A percentile compares a stretch with the other conserved stretches of the same genome.
Evolutionary conservation across 2,797 vertebrate species (phyloP).

Genomic region (Parauchenoglanis punctatus): DNA sequence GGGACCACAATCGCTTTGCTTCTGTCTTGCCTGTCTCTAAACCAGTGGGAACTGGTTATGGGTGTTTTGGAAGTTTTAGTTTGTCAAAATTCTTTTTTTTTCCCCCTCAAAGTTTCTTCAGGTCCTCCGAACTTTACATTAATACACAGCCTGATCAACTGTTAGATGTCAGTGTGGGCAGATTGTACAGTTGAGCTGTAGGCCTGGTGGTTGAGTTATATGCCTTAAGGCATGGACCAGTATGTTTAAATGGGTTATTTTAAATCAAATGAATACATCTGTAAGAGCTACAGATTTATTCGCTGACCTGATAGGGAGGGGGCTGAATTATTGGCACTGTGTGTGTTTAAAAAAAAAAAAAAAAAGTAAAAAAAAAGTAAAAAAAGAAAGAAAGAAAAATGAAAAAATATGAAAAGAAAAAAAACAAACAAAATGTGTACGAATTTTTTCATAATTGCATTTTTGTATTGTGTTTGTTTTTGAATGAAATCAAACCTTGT

Average conservation of each 20-base stretch:
- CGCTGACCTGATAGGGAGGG: constrained; percentile 18
- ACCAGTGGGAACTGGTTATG: constrained; percentile 43
- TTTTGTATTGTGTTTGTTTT: constrained; percentile 49
- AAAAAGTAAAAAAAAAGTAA: constrained; percentile 13
- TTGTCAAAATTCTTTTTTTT: constrained; percentile 19
- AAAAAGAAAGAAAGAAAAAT: constrained; percentile 30
- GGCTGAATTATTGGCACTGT: constrained; percentile 59
- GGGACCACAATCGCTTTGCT: constrained; percentile 50
- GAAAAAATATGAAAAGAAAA: constrained; percentile 22
- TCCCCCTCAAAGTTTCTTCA: constrained; percentile 30
- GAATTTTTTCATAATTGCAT: constrained; percentile 44
- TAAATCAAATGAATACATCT: constrained; percentile 37
- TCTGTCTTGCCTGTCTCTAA: constrained; percentile 45
- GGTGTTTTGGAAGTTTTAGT: constrained; percentile 28
- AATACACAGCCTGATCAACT: constrained; percentile 28
- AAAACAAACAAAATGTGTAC: constrained; percentile 37
- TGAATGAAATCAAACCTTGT: constrained; percentile 56
- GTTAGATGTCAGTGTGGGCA: constrained; percentile 26
- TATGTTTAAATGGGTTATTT: constrained; percentile 28
- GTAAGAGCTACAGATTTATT: constrained; percentile 38
- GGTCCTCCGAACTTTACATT: constrained; percentile 31
- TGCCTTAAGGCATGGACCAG: constrained; percentile 41
- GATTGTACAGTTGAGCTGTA: constrained; percentile 47
- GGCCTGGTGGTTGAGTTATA: constrained; percentile 30
- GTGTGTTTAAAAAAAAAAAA: constrained; percentile 45